These are phyloP conservation scores for Aurelia sp. DNA, from an alignment of 30 jellyfish, hydroid and myxozoan species.

Conservation along the genomic window DNA sequence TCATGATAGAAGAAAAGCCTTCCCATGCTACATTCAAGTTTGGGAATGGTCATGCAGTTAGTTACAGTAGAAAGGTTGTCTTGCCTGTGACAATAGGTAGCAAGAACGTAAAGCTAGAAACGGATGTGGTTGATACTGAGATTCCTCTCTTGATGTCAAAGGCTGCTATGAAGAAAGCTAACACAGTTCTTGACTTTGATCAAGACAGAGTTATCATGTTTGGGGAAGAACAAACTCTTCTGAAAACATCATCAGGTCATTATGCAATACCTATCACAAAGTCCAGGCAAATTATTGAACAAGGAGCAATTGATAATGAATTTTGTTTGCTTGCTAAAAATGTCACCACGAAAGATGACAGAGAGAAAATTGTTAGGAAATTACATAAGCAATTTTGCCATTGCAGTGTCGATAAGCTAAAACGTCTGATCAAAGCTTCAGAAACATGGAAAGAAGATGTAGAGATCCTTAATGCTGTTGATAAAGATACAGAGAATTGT, in stretches of 20 bases:
- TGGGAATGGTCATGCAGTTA: constrained; percentile 54
- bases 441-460: neutral
- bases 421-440: constrained; percentile 6
- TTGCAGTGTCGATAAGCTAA: constrained; percentile 21
- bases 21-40: constrained; percentile 61
- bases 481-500: neutral
- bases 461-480: neutral
- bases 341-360: too few relatives aligned
- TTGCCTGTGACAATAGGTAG: constrained; percentile 43
- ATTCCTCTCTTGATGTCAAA: constrained; percentile 49
- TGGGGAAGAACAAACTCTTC: constrained; percentile 23
- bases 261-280: constrained; percentile 38
- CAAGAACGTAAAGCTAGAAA: constrained; percentile 6
- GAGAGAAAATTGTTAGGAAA: neutral
- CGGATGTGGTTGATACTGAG: constrained; percentile 65
- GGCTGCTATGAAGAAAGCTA: constrained; percentile 51
- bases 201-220: constrained; percentile 35
- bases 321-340: neutral
- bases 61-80: constrained; percentile 2
- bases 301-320: constrained; percentile 44
- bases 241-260: constrained; percentile 48
- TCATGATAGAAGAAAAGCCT: constrained; percentile 20
- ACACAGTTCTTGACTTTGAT: constrained; percentile 46
- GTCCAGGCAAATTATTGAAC: constrained; percentile 12
- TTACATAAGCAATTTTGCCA: constrained; percentile 44